Conservation (phyloP, 1,140 invertebrate genomes). For the Ostrea denselamellosa region DNA sequence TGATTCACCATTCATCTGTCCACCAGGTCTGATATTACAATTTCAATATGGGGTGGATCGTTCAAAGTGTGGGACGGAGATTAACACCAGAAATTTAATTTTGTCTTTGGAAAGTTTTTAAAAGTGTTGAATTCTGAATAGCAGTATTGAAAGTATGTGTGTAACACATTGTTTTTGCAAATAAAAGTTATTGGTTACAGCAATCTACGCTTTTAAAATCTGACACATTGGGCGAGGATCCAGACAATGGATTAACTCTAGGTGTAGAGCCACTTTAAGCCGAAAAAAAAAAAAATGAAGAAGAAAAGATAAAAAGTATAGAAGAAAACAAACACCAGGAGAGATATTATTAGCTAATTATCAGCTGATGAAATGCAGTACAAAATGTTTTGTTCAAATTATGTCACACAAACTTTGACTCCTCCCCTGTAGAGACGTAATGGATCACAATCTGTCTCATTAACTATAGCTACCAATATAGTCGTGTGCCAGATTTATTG, state of each 20-base stretch:
- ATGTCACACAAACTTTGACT: not conserved
- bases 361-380: not conserved
- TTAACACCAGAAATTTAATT: no score
- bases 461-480: not conserved
- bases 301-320: not conserved
- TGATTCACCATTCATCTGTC: no score
- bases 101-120: no score
- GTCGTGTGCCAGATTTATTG: no score
- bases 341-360: not conserved
- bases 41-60: no score
- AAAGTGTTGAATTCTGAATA: not conserved
- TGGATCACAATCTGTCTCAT: not conserved
- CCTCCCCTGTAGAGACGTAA: not conserved
- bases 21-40: no score
- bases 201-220: not conserved
- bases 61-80: no score
- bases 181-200: not conserved
- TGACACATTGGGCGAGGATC: conserved; percentile 21
- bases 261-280: not conserved
- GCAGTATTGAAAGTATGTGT: not conserved
- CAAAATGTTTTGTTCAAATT: not conserved
- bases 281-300: not conserved
- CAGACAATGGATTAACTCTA: conserved; percentile 6
- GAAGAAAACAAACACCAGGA: not conserved
- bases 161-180: not conserved